These are phyloP conservation scores for Vidua macroura DNA, from an alignment of 2,113 vertebrate species.

Conservation along the genomic window DNA sequence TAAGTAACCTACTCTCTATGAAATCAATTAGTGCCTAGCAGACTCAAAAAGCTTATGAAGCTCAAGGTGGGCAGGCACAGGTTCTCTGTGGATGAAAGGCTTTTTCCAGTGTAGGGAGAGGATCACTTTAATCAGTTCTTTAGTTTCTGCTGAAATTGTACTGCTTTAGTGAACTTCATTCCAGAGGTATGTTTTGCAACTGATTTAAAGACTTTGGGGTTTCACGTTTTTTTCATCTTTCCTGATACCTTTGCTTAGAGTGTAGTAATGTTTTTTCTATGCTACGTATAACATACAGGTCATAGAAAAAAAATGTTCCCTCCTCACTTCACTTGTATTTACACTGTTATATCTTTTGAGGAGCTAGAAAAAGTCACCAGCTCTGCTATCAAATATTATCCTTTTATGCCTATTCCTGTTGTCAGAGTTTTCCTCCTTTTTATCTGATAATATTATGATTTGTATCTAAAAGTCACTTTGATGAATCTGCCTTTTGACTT, in stretches of 20 bases:
- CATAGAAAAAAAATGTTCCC: not conserved
- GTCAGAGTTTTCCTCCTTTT: not conserved
- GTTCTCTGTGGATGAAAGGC: not conserved
- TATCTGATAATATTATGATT: not conserved
- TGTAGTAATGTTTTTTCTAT: not conserved
- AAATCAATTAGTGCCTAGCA: not conserved
- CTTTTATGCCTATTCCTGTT: not conserved
- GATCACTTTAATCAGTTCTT: not conserved
- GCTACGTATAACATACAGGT: accelerated
- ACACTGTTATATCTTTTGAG: not conserved
- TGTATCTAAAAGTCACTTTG: not conserved
- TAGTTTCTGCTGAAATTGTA: not conserved
- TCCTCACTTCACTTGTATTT: not conserved
- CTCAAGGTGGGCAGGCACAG: not conserved
- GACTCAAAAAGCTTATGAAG: not conserved
- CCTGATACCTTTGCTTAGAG: not conserved
- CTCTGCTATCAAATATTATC: not conserved
- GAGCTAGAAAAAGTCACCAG: not conserved
- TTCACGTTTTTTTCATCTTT: not conserved
- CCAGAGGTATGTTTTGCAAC: not conserved
- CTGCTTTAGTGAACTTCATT: not conserved
- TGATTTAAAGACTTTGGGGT: not conserved
- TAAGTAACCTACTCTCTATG: not conserved
- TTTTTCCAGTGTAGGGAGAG: not conserved
- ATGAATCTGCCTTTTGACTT: not conserved